Base-by-base conservation (phyloP, 2,797 vertebrate genomes). In the Enteromius radiatus region DNA sequence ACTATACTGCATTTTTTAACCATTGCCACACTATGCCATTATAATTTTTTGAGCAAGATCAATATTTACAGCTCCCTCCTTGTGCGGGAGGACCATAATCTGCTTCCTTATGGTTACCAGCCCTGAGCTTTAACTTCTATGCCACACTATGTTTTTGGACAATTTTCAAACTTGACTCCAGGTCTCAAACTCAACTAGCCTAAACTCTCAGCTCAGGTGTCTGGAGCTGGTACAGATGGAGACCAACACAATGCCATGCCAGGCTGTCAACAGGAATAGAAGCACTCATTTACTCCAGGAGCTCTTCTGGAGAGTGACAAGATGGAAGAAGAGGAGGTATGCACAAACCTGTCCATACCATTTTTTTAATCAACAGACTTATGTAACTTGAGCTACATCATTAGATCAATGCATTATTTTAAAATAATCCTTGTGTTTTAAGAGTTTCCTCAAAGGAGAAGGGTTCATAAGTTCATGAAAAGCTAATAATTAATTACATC, bases 251-350 rank as follows among this genome's bases (percentile, higher is more conserved):
- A 93, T 94, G 94, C 93, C 92, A 94, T 95, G 95, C 94, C 95
- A 95, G 94, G 90, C 94, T 96, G 95, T 96, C 95, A 96, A 94
- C 93, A 92, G 93, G 94, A 96, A 95, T 95, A 95, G 94, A 96
- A 95, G 94, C 94, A 95, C 94, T 96, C 95, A 96, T 96, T 96
- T 95, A 96, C 95, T 96, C 95, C 56, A 52, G 68, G 92, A 93
- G 93, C 93, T 93, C 94, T 91, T 93, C 92, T 93, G 92, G 93
- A 93, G 93, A 95, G 93, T 92, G 94, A 95, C 94, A 15, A 63
- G 38, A 68, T 21, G n/a, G 61, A 17, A 31, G 8, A 69, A 15
- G 36, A 38, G 61, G 28, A 33, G 28, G 28, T 14, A 26, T 8
- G 38, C 7, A 70, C 52, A 54, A 47, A 54, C 12, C 47, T 67